Percentiles rank a stretch among this genome's conserved stretches.
These are phyloP conservation scores for Himalopsyche japonica DNA, from an alignment of 2,888 invertebrate genomes.

Conservation along the genomic window DNA sequence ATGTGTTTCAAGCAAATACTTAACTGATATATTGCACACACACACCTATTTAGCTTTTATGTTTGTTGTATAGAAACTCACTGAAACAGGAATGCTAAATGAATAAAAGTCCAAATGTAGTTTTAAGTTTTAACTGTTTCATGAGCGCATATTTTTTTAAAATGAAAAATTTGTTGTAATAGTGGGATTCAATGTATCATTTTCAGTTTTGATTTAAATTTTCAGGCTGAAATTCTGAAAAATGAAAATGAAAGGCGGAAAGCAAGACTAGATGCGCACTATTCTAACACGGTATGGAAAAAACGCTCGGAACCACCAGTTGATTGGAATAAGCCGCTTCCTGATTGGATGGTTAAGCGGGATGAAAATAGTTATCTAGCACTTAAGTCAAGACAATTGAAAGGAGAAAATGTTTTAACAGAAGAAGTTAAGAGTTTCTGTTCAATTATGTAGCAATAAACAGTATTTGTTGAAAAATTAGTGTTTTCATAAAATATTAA, in stretches of 20 bases:
- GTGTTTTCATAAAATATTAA: no score
- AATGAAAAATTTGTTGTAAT: no score
- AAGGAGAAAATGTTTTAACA: conserved; percentile 49
- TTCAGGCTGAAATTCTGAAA: conserved; percentile 62
- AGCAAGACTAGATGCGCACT: conserved; percentile 68
- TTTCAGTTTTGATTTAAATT: conserved; percentile 14
- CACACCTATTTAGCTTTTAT: no score
- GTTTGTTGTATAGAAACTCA: no score
- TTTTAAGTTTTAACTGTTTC: neutral
- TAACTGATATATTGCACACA: no score
- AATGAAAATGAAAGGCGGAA: conserved; percentile 72
- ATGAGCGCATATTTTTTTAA: neutral
- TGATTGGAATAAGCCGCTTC: conserved; percentile 82
- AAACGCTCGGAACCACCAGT: conserved; percentile 73
- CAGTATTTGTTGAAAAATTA: neutral
- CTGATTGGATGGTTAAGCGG: conserved; percentile 72
- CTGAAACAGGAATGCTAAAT: no score
- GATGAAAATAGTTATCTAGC: conserved; percentile 70
- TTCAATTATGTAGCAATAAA: conserved; percentile 43
- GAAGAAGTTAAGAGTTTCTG: conserved; percentile 41
- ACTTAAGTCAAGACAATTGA: conserved; percentile 65
- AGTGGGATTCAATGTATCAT: no score
- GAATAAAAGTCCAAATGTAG: neutral
- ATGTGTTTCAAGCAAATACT: no score
- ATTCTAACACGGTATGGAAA: conserved; percentile 78